Evolutionary conservation across 2,797 vertebrate species (phyloP), one percentile per base, ranked within the genome.

Genomic region (Oreochromis mossambicus): DNA sequence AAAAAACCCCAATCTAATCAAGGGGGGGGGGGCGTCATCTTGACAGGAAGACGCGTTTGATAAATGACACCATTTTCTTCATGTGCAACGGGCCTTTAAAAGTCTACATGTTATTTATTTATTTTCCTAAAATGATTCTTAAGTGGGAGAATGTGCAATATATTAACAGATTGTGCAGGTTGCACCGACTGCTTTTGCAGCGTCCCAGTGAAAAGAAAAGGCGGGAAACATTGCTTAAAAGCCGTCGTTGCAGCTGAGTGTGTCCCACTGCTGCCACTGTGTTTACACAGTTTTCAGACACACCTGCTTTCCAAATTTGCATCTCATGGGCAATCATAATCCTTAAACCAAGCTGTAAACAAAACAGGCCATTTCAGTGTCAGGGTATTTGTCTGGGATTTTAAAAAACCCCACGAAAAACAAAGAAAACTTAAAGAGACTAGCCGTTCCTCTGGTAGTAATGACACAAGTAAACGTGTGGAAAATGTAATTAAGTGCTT

Each of bases 401-500:
- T 46, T 5, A 38, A 63, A 36, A 12, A 1, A 0, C 21, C 36
- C 17, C 32, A 63, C 32, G n/a, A 55, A 68, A n/a, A 75, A n/a
- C 5, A 50, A 58, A 50, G 13, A 79, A 77, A 78, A 85, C 61
- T 73, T 61, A 19, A 77, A 78, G 48, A 87, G 63, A 68, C n/a
- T 34, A 54, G 78, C 73, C 11, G 41, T 79, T 91, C 82, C 51
- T 80, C 61, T 80, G 70, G 79, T 55, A 63, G 24, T 75, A 81
- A 89, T 82, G 83, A 91, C 78, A 89, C 70, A 88, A 85, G 87
- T 56, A 32, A 83, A 87, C 36, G 8, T 82, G 61, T 87, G 56
- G 87, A 86, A 41, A 93, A 95, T 92, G 91, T 54, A 80, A 83
- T 93, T 94, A 95, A 96, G 94, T 95, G 95, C 94, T 95, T 93